Percentiles rank a stretch among this genome's conserved stretches.
Conservation (phyloP, 1,140 invertebrate species). For the Camponotus pennsylvanicus region DNA sequence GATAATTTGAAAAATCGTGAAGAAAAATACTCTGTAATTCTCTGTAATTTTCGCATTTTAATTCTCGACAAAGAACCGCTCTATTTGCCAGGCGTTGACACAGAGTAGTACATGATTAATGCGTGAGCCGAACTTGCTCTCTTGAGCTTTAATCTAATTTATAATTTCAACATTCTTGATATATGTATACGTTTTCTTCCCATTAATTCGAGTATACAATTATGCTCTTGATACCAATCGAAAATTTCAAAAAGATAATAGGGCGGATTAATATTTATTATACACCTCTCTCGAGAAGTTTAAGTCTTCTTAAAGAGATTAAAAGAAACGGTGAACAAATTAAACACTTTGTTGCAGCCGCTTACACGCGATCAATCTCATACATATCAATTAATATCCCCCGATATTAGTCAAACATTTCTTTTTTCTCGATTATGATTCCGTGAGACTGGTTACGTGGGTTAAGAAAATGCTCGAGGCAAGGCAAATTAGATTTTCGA, state of each 20-base stretch:
- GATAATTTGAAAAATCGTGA: neutral
- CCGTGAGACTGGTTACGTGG: neutral
- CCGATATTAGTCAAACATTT: constrained; percentile 8
- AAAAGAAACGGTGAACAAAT: neutral
- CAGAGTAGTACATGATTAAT: neutral
- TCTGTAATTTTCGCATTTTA: neutral
- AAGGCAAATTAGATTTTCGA: constrained; percentile 51
- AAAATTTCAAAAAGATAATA: neutral
- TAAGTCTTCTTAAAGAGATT: neutral
- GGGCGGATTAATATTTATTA: neutral
- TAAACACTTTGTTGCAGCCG: neutral
- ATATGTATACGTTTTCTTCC: too few species aligned
- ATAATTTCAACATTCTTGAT: neutral
- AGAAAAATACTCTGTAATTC: neutral
- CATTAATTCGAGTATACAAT: neutral
- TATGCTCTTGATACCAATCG: neutral
- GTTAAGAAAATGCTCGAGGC: constrained; percentile 27
- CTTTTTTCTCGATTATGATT: constrained; percentile 35
- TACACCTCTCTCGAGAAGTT: neutral
- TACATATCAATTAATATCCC: neutral
- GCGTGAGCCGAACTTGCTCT: neutral
- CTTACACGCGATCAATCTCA: neutral
- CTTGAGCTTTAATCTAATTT: neutral
- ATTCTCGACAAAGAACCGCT: neutral
- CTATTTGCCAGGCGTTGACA: neutral